Base-by-base conservation (phyloP, 2,113 vertebrate species). In the Oryzias woworae region DNA sequence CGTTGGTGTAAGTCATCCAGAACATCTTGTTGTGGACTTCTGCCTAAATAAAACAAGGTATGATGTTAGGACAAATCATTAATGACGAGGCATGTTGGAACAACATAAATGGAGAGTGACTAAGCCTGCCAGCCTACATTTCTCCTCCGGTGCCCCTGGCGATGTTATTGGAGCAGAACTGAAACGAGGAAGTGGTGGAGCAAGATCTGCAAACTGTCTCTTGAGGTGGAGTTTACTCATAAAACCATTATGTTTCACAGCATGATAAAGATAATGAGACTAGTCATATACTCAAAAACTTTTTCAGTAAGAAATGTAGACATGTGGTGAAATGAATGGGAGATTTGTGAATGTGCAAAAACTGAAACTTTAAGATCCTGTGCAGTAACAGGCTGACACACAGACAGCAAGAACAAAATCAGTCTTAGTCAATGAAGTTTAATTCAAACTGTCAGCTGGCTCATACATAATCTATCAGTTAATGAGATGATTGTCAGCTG, bases 41-140 rank as follows among this genome's bases (percentile, higher is more conserved):
- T 53, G 16, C 16, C 17, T 55, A 4, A 16, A 20, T 58, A 41
- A 68, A 49, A 59, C 4, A 6, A 52, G 17, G 16, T 45, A 17
- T 16, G 3, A 49, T 41, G 43, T 46, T 31, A 60, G n/a, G 15
- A 55, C 41, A 66, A 74, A 46, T 74, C 54, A 64, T 65, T 67
- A 46, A 68, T 41, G 48, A 64, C 64, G 51, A 54, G 63, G 72
- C 67, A 63, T 53, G 57, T 16, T 71, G 66, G 66, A 62, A 50
- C 48, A 18, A 58, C 45, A 42, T 42, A 50, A 44, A 54, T 15
- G 17, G 45, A 52, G 42, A 68, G 17, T 85, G 76, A 82, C 58
- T 82, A 73, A 77, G 65, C 74, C 10, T 58, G 22, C 16, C 36
- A 41, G 53, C 71, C 69, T 46, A 53, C 64, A 14, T 47, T 63